Evolutionary conservation across 2,113 vertebrate genomes (phyloP).

Genomic region (Pipra filicauda): DNA sequence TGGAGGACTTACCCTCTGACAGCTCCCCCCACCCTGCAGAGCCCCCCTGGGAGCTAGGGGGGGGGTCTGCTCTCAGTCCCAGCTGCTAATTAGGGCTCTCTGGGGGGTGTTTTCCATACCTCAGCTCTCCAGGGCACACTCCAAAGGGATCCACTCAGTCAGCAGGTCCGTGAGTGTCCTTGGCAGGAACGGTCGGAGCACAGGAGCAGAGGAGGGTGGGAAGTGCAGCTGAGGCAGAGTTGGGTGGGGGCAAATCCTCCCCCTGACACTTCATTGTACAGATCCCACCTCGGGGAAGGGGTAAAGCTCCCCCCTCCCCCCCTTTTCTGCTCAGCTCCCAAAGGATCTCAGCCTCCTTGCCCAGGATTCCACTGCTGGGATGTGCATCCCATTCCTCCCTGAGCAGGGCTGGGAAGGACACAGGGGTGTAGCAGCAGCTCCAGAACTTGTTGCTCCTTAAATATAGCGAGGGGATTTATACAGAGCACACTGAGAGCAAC

Average conservation of each 20-base stretch:
- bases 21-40: fast-evolving
- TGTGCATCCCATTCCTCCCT: fast-evolving
- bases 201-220: fast-evolving
- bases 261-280: fast-evolving
- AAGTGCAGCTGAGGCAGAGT: fast-evolving
- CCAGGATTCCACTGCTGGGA: fast-evolving
- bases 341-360: fast-evolving
- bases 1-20: background rate
- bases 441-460: background rate
- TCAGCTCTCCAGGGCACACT: fast-evolving
- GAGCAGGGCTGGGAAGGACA: background rate
- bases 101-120: background rate
- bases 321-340: fast-evolving
- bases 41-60: background rate
- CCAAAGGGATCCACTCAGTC: background rate
- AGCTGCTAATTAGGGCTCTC: background rate
- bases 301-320: fast-evolving
- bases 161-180: constrained; percentile 8
- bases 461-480: fast-evolving
- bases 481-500: too few species aligned
- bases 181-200: background rate
- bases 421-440: background rate
- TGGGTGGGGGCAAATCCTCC: background rate
- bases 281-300: background rate
- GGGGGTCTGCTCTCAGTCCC: background rate